Evolutionary conservation across 2,888 invertebrate genomes (phyloP).

Genomic region (Allacma fusca): DNA sequence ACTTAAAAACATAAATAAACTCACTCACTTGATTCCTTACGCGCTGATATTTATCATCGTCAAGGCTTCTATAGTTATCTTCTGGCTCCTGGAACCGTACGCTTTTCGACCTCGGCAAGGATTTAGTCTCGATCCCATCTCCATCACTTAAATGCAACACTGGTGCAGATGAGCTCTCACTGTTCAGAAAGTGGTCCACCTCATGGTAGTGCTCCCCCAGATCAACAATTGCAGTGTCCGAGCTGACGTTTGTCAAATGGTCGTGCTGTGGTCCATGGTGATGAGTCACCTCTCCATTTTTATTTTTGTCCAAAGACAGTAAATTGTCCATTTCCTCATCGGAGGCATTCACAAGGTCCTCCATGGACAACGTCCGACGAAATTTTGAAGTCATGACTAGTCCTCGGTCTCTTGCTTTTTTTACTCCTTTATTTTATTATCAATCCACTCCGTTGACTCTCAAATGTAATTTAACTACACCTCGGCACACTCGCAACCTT

Average conservation of each 20-base stretch:
- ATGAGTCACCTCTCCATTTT: not conserved
- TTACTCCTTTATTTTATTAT: too few relatives aligned
- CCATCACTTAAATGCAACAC: constrained; percentile 48
- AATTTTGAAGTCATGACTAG: constrained; percentile 54
- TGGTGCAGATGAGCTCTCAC: constrained; percentile 44
- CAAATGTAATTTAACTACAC: too few relatives aligned
- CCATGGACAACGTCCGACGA: constrained; percentile 57
- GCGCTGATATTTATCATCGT: not conserved
- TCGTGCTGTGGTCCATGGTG: too few relatives aligned
- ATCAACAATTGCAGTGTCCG: not conserved
- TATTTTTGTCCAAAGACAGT: constrained; percentile 43
- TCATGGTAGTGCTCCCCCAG: constrained; percentile 24
- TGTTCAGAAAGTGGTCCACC: too few relatives aligned
- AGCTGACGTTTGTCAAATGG: not conserved
- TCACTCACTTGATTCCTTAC: constrained; percentile 14
- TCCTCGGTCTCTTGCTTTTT: not conserved
- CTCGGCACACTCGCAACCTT: too few relatives aligned
- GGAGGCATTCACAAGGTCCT: constrained; percentile 55
- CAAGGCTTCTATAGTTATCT: not conserved
- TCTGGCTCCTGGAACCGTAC: constrained; percentile 46
- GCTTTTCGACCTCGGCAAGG: constrained; percentile 56
- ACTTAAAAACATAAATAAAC: too few relatives aligned
- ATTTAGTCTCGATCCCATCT: constrained; percentile 25
- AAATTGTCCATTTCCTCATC: constrained; percentile 60
- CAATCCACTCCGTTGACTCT: too few relatives aligned